Evolutionary conservation across 2,797 vertebrate species (phyloP), one percentile per base, ranked within the genome.

Genomic region (Sebastiscus tertius): DNA sequence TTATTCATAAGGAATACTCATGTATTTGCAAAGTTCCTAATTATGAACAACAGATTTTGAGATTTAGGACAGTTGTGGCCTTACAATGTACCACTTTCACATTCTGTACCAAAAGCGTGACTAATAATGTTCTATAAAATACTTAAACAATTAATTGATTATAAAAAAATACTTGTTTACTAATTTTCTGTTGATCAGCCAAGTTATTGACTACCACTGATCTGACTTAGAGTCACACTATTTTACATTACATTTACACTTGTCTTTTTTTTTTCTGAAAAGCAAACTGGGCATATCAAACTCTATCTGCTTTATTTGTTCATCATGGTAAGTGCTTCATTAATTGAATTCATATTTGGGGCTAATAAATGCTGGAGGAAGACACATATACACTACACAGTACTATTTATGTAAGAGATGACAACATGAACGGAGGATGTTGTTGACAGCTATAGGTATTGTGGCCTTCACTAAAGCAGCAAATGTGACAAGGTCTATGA

Each of bases 261-360:
- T 31, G 3, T 16, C 8, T 6, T 36, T 55, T 60, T 34, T 39
- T 39, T n/a, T 5, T 36, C 22, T 54, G 24, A 74, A 52, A 66
- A 26, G 4, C 61, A 65, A 42, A 72, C 26, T 34, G n/a, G 3
- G 4, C 67, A 10, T 9, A 9, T 36, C 27, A 64, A 24, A 36
- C 42, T 29, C 12, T 34, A 13, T 10, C 20, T 36, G 8, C 59
- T 33, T 5, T 7, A 5, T 16, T 10, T 39, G 14, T 42, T 74
- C 10, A 34, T 18, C 24, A 20, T 61, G 18, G 31, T 52, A 31
- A 60, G 20, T 27, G 18, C 60, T 54, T 65, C 3, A 14, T 39
- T 52, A 72, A n/a, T 42, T 64, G n/a, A 10, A 73, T 62, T 56
- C 59, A 63, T 77, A 65, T 36, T 29, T 68, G 29, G 58, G 68